Evolutionary conservation across 2,113 vertebrate species (phyloP), one percentile per base, ranked within the genome.

Genomic region (Saguinus imperator): DNA sequence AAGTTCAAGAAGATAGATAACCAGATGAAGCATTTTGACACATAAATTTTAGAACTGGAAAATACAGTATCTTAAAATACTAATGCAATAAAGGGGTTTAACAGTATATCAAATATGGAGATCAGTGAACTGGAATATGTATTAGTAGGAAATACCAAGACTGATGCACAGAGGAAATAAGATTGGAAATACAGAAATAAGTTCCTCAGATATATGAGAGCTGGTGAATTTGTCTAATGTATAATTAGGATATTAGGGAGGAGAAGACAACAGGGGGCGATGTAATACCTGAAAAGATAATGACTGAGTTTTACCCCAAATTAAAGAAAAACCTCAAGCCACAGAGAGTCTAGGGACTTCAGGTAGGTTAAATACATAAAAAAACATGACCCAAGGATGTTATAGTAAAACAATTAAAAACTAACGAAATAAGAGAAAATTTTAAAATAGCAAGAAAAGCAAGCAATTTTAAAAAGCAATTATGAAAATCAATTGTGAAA

Each of bases 371-470:
- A 79, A 80, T 73, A 48, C 37, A 77, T 45, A 73, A 73, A 86
- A 80, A 93, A 29, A 7, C 29, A 90, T 20, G 86, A 64, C 8
- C 13, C 37, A 37, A 8, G 37, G 8, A 80, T 50, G 45, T 37
- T 86, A 85, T 5, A 40, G 9, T 92, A 48, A 73, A 96, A 73
- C 23, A 81, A 11, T 45, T 57, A 45, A 64, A 79, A 89, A 72
- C 0, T 2, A 70, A 61, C 80, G 27, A 52, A 45, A 52, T 52
- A 52, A 55, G n/a, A 45, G 73, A 86, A 92, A 37, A 75, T 76
- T 93, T 83, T 93, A 76, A 81, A 93, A 64, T 81, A 86, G 8
- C 23, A 90, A 86, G 17, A 55, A 73, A 95, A 79, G 8, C 7
- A 13, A 64, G 27, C 13, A 72, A 32, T 64, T 72, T 61, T 75